phyloP scores from a whole-genome alignment of 2,888 invertebrate species.

The Gisinianus flammeolus region DNA sequence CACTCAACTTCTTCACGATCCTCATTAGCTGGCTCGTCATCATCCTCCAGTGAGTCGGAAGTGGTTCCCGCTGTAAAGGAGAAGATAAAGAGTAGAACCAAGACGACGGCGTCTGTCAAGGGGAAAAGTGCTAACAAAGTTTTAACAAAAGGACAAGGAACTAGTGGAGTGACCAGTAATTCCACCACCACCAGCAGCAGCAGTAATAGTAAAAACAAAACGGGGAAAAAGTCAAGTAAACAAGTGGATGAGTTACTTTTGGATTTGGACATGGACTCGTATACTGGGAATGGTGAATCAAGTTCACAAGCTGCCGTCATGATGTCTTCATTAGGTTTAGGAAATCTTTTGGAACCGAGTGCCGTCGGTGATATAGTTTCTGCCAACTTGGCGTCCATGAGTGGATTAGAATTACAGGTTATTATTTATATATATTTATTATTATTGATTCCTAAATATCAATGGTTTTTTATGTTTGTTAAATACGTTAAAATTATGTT shows the following conservation, averaged over 20 bases:
- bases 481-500: slow-evolving; percentile 17
- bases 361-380: not conserved
- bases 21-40: slow-evolving; percentile 51
- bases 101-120: not conserved
- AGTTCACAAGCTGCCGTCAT: slow-evolving; percentile 50
- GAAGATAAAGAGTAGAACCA: slow-evolving; percentile 3
- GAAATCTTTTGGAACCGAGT: slow-evolving; percentile 7
- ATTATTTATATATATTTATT: not conserved
- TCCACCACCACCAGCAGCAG: too few species aligned
- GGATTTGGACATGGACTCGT: slow-evolving; percentile 45
- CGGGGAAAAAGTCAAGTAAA: slow-evolving; percentile 42
- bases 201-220: slow-evolving; percentile 45
- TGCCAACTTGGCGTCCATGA: not conserved
- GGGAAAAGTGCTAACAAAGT: slow-evolving; percentile 2
- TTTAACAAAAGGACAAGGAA: slow-evolving; percentile 16
- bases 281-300: not conserved
- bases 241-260: slow-evolving; percentile 50
- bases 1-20: slow-evolving; percentile 45
- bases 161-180: not conserved
- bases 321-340: slow-evolving; percentile 30
- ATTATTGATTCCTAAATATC: not conserved
- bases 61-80: slow-evolving; percentile 55
- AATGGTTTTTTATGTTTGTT: not conserved
- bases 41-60: slow-evolving; percentile 56
- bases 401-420: slow-evolving; percentile 13